Conservation (phyloP, 2,888 invertebrate species). For the Timema cristinae region DNA sequence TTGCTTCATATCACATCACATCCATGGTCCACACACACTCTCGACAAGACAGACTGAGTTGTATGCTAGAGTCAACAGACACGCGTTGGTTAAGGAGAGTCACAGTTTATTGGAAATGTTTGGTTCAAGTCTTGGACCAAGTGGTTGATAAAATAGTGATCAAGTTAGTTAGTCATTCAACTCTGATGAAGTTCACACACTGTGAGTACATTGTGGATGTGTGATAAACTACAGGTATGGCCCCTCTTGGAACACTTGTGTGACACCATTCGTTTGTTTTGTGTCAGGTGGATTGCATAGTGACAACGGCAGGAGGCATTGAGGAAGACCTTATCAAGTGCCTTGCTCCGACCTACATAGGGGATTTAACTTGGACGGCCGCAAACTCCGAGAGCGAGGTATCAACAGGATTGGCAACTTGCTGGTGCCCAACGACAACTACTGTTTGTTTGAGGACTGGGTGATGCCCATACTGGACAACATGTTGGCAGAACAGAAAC, state of each 20-base stretch:
- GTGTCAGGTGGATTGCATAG: conserved; percentile 83
- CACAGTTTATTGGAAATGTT: too few species aligned
- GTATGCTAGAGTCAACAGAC: too few species aligned
- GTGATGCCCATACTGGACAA: conserved; percentile 87
- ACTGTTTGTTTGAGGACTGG: conserved; percentile 98
- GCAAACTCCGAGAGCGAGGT: conserved; percentile 73
- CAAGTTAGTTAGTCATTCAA: too few species aligned
- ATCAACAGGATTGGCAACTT: conserved; percentile 92
- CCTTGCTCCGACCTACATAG: conserved; percentile 88
- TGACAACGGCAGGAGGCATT: conserved; percentile 95
- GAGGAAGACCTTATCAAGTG: conserved; percentile 99
- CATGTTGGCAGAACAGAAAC: conserved; percentile 83
- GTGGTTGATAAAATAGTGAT: too few species aligned
- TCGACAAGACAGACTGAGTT: too few species aligned
- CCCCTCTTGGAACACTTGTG: background rate
- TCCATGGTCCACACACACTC: too few species aligned
- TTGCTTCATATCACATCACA: too few species aligned
- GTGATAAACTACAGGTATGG: background rate
- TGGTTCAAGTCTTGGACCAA: too few species aligned
- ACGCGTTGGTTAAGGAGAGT: too few species aligned
- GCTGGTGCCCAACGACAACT: conserved; percentile 96
- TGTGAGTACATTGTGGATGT: too few species aligned
- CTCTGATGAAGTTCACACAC: too few species aligned
- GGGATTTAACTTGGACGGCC: conserved; percentile 81
- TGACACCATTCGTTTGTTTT: background rate